Conservation (phyloP, 2,888 invertebrate species). For the Amiota communis region DNA sequence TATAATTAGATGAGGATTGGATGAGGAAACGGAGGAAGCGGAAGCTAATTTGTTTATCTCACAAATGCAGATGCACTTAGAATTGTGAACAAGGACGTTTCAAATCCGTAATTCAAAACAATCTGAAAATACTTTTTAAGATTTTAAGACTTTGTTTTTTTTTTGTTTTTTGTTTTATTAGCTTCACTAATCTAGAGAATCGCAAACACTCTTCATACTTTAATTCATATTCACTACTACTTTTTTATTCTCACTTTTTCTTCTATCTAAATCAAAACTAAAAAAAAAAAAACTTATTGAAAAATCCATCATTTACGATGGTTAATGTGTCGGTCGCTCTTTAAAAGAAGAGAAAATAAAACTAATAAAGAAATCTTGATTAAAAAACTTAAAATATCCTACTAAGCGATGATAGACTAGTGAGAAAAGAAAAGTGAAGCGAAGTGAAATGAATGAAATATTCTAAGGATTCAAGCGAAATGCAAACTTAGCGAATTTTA, state of each 20-base stretch:
- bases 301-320: constrained; percentile 55
- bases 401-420: background rate
- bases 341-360: constrained; percentile 8
- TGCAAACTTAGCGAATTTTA: constrained; percentile 59
- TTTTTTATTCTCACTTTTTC: no score
- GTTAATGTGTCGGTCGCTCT: constrained; percentile 47
- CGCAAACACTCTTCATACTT: no score
- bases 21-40: no score
- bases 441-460: constrained; percentile 30
- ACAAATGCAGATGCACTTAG: no score
- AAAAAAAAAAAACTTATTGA: constrained; percentile 35
- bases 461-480: constrained; percentile 55
- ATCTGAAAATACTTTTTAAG: no score
- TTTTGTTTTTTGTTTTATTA: background rate
- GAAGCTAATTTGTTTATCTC: no score
- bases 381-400: constrained; percentile 53
- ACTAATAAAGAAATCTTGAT: constrained; percentile 55
- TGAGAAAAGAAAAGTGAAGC: constrained; percentile 34
- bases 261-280: background rate
- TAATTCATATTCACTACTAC: no score
- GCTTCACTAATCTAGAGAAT: no score
- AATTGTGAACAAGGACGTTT: no score
- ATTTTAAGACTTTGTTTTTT: background rate
- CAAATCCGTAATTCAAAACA: no score
- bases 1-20: no score